Conservation (phyloP, 2,888 invertebrate genomes). For the Mantis religiosa region DNA sequence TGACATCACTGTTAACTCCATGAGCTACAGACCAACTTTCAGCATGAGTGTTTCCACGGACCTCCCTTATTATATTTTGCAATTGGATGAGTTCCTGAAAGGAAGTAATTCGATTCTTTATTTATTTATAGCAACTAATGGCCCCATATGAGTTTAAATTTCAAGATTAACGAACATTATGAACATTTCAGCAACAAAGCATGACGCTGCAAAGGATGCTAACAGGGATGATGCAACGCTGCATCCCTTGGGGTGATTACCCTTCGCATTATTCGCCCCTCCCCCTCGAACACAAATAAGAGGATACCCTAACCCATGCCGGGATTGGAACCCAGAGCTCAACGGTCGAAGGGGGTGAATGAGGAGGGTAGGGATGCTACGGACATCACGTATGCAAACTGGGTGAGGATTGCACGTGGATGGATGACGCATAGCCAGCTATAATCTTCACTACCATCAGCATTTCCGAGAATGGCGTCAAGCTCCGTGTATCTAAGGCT, state of each 20-base stretch:
- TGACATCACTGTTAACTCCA: no score
- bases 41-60: no score
- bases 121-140: no score
- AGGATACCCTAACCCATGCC: neutral
- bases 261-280: neutral
- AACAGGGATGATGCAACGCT: neutral
- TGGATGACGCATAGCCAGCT: neutral
- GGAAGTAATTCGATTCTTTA: no score
- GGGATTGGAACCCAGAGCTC: neutral
- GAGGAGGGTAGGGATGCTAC: neutral
- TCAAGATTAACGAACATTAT: neutral
- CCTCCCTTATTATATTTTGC: no score
- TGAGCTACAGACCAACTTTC: no score
- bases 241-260: neutral
- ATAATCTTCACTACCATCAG: neutral
- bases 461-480: neutral
- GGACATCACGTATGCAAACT: neutral
- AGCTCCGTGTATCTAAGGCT: no score
- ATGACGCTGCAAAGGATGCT: neutral
- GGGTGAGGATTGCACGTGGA: neutral
- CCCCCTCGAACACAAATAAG: neutral
- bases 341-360: neutral
- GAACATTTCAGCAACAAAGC: neutral
- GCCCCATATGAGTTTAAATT: neutral
- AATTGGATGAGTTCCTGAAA: no score